Evolutionary conservation across 2,113 vertebrate species (phyloP).

Genomic region (Cranoglanis bouderius): DNA sequence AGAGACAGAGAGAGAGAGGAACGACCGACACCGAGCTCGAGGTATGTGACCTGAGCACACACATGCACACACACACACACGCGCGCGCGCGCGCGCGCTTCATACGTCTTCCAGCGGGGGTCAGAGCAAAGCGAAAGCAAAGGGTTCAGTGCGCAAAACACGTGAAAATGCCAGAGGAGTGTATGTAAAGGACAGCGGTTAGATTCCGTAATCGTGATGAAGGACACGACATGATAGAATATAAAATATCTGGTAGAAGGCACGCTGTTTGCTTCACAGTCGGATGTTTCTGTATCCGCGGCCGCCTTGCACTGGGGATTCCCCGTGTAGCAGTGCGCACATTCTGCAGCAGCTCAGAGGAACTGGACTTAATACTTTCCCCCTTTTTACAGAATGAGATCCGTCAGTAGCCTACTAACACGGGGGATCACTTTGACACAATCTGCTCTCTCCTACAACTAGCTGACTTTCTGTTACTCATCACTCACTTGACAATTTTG

Average conservation of each 20-base stretch:
- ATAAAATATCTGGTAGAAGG: too few relatives aligned
- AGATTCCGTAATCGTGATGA: neutral
- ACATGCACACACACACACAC: neutral
- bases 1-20: neutral
- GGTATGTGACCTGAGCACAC: conserved; percentile 25
- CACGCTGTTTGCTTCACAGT: neutral
- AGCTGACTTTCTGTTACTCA: neutral
- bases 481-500: neutral
- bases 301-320: conserved; percentile 44
- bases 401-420: neutral
- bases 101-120: too few relatives aligned
- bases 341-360: conserved; percentile 2
- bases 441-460: neutral
- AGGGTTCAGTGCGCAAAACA: neutral
- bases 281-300: conserved; percentile 1
- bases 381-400: neutral
- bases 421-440: neutral
- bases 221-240: neutral
- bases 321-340: conserved; percentile 38
- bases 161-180: neutral
- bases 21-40: conserved; percentile 12
- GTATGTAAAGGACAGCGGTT: neutral
- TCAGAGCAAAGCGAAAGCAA: conserved; percentile 35
- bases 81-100: too few relatives aligned
- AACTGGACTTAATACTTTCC: neutral